Conservation (phyloP, 2,113 vertebrate genomes). For the Trochalopteron elliotii region DNA sequence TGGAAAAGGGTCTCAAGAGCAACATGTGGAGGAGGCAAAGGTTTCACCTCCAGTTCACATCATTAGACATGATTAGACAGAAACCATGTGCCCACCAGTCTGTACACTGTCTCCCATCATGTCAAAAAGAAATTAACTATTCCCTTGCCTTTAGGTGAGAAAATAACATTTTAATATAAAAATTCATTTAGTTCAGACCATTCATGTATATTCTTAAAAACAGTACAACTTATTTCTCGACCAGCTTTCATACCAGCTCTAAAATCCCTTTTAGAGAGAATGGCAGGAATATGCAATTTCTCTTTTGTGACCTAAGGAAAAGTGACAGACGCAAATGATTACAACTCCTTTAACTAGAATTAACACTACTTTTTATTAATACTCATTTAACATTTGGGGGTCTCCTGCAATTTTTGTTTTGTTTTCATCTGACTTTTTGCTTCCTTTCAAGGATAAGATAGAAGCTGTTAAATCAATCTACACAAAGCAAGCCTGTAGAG, state of each 20-base stretch:
- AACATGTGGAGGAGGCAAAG: background rate
- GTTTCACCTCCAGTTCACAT: background rate
- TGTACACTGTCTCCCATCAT: rapidly evolving
- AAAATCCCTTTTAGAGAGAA: too few species aligned
- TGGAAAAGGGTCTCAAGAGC: background rate
- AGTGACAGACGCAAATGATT: background rate
- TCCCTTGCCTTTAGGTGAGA: background rate
- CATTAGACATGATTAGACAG: background rate
- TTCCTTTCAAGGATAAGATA: background rate
- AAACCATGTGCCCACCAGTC: background rate
- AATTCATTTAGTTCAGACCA: background rate
- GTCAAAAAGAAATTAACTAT: background rate
- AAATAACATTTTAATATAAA: background rate
- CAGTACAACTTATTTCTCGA: rapidly evolving
- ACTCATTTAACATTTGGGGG: background rate
- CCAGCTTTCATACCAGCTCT: background rate
- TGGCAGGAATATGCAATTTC: background rate
- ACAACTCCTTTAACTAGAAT: background rate
- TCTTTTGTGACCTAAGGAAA: background rate
- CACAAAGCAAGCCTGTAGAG: background rate
- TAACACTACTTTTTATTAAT: background rate
- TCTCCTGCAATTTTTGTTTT: background rate
- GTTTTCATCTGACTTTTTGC: background rate
- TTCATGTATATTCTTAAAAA: background rate
- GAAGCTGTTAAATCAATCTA: background rate